Base-by-base conservation (phyloP, 1,140 invertebrate species). In the Apis laboriosa region DNA sequence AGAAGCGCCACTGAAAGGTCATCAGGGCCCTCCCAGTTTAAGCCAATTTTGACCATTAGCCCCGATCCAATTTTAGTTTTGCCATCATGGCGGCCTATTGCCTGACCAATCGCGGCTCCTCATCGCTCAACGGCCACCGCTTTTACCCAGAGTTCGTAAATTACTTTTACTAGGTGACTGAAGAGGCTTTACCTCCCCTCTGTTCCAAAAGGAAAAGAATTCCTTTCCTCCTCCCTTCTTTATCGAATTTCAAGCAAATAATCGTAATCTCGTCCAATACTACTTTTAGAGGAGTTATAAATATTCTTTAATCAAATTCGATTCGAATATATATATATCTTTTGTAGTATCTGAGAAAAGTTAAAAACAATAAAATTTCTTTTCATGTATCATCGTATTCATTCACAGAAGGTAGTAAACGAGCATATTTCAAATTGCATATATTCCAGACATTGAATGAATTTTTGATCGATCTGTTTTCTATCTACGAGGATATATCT, bases 11-110 rank as follows among this genome's bases (percentile, higher is more conserved):
- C 83, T 86, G 78, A 90, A 89, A 90, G 86, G 84, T 89, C 80
- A 84, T 89, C 84, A 84, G 66, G 82, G 86, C 83, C 85, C 73
- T 86, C 83, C 84, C 81, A 83, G 76, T 89, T 90, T 91, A 91
- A 92, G 86, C 90, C 90, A 90, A 92, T 92, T 92, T 91, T 87
- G 80, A 86, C 73, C 90, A 91, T 92, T 91, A 91, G 85, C 84
- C 86, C 78, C 86, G 86, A 92, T 92, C 87, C 87, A 91, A 92
- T 92, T 91, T 92, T 81, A 91, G 87, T 89, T 91, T 87, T 78
- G 83, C 76, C 83, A 84, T 86, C 80, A 82, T 82, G 77, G 80
- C 84, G 77, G 75, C 87, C 86, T 86, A 88, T 73, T 75, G 76
- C 64, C 73, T 77, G 87, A 83, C 79, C 87, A 85, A 86, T 84